Evolutionary conservation across 2,797 vertebrate genomes (phyloP), one percentile per base, ranked within the genome.

Genomic region (Chloroceryle amazona): DNA sequence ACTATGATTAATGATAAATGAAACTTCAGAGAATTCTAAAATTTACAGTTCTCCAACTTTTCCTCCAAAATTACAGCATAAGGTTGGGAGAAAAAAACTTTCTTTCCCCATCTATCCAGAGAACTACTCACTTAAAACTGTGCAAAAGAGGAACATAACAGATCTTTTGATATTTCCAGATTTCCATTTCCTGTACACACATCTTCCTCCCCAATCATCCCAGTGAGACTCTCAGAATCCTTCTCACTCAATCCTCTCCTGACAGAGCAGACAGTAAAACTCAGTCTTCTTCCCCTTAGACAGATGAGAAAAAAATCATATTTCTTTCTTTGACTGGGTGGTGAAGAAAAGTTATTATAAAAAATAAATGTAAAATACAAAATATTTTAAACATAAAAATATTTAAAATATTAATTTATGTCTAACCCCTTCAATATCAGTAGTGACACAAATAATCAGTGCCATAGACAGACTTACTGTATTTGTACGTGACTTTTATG

Each of bases 201-300:
- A 81, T 31, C 6, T 75, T 75, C 44, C 60, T 79, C 61, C n/a
- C 4, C n/a, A 72, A 0, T 86, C 15, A 25, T 18, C 46, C n/a
- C 55, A 76, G 37, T 62, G 71, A 86, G 66, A 80, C 19, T 46
- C 33, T 83, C 35, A 82, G 25, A 37, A 73, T 86, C 26, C 47
- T 89, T 87, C 68, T 84, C 39, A 80, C 15, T 55, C 44, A 66
- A 20, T 91, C 65, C 14, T 78, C 73, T 26, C 39, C 33, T 86
- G 52, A 71, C 33, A 80, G 11, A 84, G 5, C 22, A 90, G 60
- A 60, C 41, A 71, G 20, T 62, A 57, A 70, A 86, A 81, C 42
- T 58, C 35, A 44, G 4, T 57, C 35, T 33, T 81, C 33, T 75
- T 79, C 8, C 42, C 60, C 18, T 33, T 71, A 28, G 25, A 75